Evolutionary conservation across 2,113 vertebrate species (phyloP).

Genomic region (Artemisiospiza belli): DNA sequence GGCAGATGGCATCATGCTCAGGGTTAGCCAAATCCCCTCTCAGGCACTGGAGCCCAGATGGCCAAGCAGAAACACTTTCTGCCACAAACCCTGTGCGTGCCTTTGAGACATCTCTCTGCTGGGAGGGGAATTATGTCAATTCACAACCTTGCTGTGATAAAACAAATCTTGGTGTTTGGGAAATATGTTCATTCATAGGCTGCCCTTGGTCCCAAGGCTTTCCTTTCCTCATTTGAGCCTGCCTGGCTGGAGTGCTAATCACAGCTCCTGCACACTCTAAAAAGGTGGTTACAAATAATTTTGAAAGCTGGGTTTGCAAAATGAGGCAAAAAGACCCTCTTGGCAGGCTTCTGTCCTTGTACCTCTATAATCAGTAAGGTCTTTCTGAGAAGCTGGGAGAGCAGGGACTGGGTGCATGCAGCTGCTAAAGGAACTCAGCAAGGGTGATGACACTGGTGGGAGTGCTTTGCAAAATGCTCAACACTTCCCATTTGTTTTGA

Average conservation of each 20-base stretch:
- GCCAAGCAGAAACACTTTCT: conserved; percentile 41
- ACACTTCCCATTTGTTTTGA: neutral
- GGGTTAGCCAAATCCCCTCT: conserved; percentile 51
- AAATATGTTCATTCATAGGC: neutral
- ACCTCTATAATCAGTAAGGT: neutral
- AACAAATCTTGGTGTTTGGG: neutral
- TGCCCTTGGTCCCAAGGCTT: neutral
- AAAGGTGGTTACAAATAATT: neutral
- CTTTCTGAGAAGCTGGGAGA: neutral
- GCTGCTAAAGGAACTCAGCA: neutral
- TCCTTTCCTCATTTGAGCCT: neutral
- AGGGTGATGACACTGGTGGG: neutral
- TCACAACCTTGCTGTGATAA: neutral
- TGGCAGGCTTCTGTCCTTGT: neutral
- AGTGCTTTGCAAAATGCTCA: neutral
- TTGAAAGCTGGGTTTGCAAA: neutral
- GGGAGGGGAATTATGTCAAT: neutral
- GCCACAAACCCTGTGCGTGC: neutral
- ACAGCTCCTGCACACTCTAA: fast-evolving
- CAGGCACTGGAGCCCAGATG: conserved; percentile 33
- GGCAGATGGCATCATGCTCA: conserved; percentile 38
- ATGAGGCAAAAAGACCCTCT: neutral
- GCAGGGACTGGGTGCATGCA: neutral
- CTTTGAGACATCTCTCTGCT: neutral
- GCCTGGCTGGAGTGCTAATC: neutral